Conservation (phyloP, 2,888 invertebrate genomes). For the Rhagonycha lutea region DNA sequence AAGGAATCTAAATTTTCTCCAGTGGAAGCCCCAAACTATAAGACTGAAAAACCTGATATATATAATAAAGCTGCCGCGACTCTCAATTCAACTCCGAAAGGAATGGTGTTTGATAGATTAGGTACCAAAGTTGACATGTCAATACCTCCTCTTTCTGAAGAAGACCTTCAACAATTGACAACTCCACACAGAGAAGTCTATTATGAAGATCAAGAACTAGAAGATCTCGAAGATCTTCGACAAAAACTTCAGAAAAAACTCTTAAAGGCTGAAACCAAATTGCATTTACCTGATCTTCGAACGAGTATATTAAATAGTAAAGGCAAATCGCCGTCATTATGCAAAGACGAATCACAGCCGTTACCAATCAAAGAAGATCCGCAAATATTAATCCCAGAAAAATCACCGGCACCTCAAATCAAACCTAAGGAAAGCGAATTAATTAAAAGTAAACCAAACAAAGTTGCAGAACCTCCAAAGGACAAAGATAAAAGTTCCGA, state of each 20-base stretch:
- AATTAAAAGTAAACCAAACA: background rate
- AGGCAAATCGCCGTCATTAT: background rate
- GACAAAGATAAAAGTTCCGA: background rate
- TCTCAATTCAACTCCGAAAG: conserved; percentile 25
- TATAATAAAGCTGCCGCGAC: conserved; percentile 45
- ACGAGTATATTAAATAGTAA: conserved; percentile 1
- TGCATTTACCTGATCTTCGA: conserved; percentile 1
- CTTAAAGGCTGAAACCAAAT: background rate
- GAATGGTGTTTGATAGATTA: conserved; percentile 27
- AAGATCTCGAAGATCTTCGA: conserved; percentile 57
- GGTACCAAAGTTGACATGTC: conserved; percentile 41
- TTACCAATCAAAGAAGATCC: background rate
- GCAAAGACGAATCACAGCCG: background rate
- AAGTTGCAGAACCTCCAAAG: conserved; percentile 36
- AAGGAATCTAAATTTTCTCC: background rate
- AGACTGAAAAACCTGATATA: conserved; percentile 44
- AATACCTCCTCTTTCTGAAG: conserved; percentile 49
- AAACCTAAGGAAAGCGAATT: conserved; percentile 41
- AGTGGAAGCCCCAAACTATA: background rate
- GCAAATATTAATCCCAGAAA: background rate
- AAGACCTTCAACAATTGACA: conserved; percentile 43
- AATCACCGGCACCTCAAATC: background rate
- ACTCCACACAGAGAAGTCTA: background rate
- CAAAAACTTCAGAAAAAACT: conserved; percentile 58
- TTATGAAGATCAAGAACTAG: conserved; percentile 54